A percentile compares a stretch with the other conserved stretches of the same genome.
Evolutionary conservation across 2,797 vertebrate species (phyloP).

Genomic region (Sciaenops ocellatus): DNA sequence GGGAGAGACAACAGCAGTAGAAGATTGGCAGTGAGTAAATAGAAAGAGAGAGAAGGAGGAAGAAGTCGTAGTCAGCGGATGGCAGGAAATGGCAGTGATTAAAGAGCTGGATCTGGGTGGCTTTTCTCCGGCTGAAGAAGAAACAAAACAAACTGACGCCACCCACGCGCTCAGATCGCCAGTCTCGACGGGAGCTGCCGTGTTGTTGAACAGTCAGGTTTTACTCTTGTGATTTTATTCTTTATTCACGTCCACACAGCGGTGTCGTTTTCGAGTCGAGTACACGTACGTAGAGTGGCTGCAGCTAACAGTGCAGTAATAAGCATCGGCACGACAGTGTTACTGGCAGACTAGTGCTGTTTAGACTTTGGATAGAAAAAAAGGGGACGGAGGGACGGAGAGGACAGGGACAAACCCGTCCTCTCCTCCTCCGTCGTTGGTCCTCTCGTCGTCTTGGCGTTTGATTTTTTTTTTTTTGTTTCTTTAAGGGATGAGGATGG

Average conservation of each 20-base stretch:
- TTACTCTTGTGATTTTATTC: background rate
- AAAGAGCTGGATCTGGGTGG: constrained; percentile 56
- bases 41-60: constrained; percentile 27
- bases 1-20: constrained; percentile 41
- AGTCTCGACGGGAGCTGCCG: constrained; percentile 53
- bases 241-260: constrained; percentile 49
- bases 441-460: constrained; percentile 70
- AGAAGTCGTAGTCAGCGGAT: background rate
- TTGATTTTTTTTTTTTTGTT: constrained; percentile 56
- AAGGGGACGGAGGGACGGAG: constrained; percentile 45
- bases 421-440: constrained; percentile 67
- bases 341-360: constrained; percentile 79
- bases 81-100: constrained; percentile 71
- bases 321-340: constrained; percentile 67
- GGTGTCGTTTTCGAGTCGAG: constrained; percentile 46
- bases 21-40: constrained; percentile 64
- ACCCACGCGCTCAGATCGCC: constrained; percentile 22
- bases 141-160: background rate
- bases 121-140: constrained; percentile 13
- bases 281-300: constrained; percentile 31
- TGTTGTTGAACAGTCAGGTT: constrained; percentile 50
- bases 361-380: constrained; percentile 65
- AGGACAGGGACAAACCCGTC: constrained; percentile 33
- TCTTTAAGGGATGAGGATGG: constrained; percentile 50
- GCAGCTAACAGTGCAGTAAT: constrained; percentile 41